A percentile compares a stretch with the other conserved stretches of the same genome.
These are phyloP conservation scores for Chironex yamaguchii DNA, from an alignment of 30 jellyfish, hydroid and myxozoan genomes.

Conservation along the genomic window DNA sequence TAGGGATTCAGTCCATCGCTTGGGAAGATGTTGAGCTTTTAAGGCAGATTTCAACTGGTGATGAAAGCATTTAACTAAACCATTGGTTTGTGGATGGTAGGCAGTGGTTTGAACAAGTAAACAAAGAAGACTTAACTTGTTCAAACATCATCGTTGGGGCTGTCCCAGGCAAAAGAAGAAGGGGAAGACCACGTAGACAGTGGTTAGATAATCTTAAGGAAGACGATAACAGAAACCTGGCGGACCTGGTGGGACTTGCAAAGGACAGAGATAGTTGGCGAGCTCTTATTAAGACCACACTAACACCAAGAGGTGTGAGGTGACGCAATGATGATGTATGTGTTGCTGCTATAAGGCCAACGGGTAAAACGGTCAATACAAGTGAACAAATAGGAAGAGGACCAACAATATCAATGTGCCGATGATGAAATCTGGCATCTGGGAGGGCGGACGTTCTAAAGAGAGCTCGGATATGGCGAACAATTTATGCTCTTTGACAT, in stretches of 20 bases:
- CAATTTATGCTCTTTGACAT: constrained; percentile 23
- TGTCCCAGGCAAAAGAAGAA: constrained; percentile 34
- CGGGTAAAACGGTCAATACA: constrained; percentile 44
- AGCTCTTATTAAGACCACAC: too few relatives aligned
- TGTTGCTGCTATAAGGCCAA: constrained; percentile 42
- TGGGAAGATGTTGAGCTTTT: constrained; percentile 6
- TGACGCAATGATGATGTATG: constrained; percentile 31
- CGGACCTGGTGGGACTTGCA: too few relatives aligned
- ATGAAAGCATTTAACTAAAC: constrained; percentile 52
- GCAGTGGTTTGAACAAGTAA: constrained; percentile 36
- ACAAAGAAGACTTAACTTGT: constrained; percentile 26
- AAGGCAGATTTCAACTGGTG: constrained; percentile 18
- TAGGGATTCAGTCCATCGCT: constrained; percentile 25
- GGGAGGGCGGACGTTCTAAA: constrained; percentile 6
- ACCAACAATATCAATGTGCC: constrained; percentile 59
- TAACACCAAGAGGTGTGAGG: too few relatives aligned
- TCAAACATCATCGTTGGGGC: constrained; percentile 53
- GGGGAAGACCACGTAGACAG: constrained; percentile 12
- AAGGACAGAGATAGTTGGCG: too few relatives aligned
- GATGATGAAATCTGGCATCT: constrained; percentile 25
- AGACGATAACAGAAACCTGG: constrained; percentile 23
- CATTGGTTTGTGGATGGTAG: constrained; percentile 69
- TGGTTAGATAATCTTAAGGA: too few relatives aligned
- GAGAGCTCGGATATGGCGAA: constrained; percentile 35
- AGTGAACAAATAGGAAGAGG: constrained; percentile 49